Evolutionary conservation across 2,888 invertebrate genomes (phyloP).

Genomic region (Drosophila putrida): DNA sequence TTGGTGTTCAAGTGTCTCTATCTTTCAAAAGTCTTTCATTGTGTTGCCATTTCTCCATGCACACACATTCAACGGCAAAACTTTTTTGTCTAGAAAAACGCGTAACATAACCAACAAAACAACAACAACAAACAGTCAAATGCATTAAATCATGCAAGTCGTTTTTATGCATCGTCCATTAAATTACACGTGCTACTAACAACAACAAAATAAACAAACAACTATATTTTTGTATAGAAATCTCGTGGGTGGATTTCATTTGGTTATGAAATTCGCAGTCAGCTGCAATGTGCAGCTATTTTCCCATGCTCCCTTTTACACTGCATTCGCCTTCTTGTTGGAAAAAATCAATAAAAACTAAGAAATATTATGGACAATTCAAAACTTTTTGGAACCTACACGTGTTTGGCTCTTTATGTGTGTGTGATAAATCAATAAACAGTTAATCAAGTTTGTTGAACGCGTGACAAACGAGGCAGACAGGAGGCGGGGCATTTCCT

Average conservation of each 20-base stretch:
- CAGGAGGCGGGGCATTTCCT: conserved; percentile 7
- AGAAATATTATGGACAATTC: conserved; percentile 35
- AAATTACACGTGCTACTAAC: conserved; percentile 42
- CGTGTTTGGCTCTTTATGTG: conserved; percentile 46
- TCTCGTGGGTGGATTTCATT: conserved; percentile 19
- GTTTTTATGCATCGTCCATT: conserved; percentile 17
- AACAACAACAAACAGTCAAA: conserved; percentile 38
- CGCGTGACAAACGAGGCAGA: conserved; percentile 21
- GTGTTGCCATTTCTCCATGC: conserved; percentile 55
- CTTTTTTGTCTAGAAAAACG: conserved; percentile 29
- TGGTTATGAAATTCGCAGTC: conserved; percentile 52
- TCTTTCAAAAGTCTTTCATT: conserved; percentile 57
- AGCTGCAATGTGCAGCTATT: conserved; percentile 61
- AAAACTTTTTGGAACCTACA: conserved; percentile 33
- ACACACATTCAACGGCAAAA: conserved; percentile 55
- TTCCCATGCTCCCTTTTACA: conserved; percentile 19
- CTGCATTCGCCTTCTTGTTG: conserved; percentile 27
- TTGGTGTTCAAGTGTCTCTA: conserved; percentile 62
- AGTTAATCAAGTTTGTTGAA: conserved; percentile 58
- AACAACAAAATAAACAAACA: not conserved
- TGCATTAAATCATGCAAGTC: conserved; percentile 13
- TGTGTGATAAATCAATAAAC: conserved; percentile 61
- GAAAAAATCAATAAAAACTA: conserved; percentile 71
- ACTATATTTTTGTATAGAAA: not conserved
- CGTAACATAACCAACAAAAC: conserved; percentile 52